These are phyloP conservation scores for Eupithecia subfuscata DNA, from an alignment of 2,888 invertebrate genomes.

Conservation along the genomic window DNA sequence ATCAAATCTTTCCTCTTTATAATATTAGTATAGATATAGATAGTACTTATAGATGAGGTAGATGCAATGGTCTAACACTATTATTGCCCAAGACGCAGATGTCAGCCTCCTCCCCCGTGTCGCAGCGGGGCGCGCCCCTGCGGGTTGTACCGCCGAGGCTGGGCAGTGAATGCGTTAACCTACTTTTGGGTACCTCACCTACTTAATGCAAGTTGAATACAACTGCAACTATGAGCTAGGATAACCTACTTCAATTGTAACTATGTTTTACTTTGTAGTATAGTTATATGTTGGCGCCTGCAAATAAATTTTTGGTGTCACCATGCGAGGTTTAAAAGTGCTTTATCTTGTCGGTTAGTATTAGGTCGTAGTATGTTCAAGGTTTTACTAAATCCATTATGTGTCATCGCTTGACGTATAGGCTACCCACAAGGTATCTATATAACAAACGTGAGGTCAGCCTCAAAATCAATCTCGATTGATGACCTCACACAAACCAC, in stretches of 20 bases:
- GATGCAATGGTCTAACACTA: too few relatives aligned
- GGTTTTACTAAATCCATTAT: slow-evolving; percentile 58
- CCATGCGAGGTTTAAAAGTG: slow-evolving; percentile 12
- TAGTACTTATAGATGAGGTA: too few relatives aligned
- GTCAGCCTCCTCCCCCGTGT: too few relatives aligned
- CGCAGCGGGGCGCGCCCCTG: too few relatives aligned
- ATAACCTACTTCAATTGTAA: neutral
- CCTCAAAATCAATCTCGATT: slow-evolving; percentile 18
- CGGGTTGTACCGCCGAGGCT: too few relatives aligned
- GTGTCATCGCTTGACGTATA: slow-evolving; percentile 24
- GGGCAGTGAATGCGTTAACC: too few relatives aligned
- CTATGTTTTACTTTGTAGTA: neutral
- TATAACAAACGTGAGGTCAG: slow-evolving; percentile 30
- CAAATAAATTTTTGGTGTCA: neutral
- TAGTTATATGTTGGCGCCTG: neutral
- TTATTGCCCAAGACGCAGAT: too few relatives aligned
- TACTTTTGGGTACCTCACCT: neutral
- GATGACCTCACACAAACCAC: slow-evolving; percentile 16
- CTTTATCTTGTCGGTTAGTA: slow-evolving; percentile 7
- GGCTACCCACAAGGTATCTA: neutral
- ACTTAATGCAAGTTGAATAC: neutral
- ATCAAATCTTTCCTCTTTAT: too few relatives aligned
- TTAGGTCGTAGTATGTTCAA: slow-evolving; percentile 50
- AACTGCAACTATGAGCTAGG: neutral
- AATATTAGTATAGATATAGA: too few relatives aligned